Evolutionary conservation across 2,797 vertebrate species (phyloP).

Genomic region (Alcedo atthis): DNA sequence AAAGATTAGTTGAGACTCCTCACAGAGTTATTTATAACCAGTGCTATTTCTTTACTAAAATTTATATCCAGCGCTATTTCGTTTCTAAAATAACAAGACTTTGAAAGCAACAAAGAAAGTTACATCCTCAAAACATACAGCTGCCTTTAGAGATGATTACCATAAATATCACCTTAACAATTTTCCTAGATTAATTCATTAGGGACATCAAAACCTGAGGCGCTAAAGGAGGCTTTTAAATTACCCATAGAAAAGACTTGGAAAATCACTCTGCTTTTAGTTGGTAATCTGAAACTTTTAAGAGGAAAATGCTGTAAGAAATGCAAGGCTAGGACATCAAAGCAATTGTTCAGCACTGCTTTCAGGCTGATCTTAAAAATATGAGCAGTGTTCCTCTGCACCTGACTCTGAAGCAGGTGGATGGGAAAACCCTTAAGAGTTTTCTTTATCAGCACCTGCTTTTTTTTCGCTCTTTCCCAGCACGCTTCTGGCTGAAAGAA

Average conservation of each 20-base stretch:
- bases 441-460: neutral
- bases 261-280: neutral
- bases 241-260: rapidly evolving
- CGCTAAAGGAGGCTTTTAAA: neutral
- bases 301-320: rapidly evolving
- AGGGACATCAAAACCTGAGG: neutral
- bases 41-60: neutral
- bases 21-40: neutral
- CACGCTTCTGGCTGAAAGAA: neutral
- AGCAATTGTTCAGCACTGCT: neutral
- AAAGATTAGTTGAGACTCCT: neutral
- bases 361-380: neutral
- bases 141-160: neutral
- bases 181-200: neutral
- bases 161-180: neutral
- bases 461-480: neutral
- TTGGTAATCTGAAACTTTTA: neutral
- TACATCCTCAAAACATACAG: neutral
- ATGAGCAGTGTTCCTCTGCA: neutral
- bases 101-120: neutral
- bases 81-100: neutral
- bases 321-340: neutral
- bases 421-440: neutral
- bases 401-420: neutral
- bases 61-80: neutral